Conservation (phyloP, 2,113 vertebrate species). For the Menura novaehollandiae region DNA sequence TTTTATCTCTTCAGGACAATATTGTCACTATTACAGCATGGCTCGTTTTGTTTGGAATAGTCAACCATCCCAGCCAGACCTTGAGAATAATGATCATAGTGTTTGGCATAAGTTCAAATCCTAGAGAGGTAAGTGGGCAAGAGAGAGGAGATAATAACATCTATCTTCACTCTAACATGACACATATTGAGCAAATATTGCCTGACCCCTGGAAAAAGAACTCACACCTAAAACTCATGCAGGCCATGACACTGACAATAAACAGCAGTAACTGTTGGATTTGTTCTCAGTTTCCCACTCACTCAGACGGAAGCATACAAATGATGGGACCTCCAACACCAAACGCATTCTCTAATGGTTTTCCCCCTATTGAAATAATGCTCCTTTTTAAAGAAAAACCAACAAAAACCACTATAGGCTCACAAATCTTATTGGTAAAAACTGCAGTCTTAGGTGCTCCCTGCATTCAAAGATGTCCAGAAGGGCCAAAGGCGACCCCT, state of each 20-base stretch:
- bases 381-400: no score
- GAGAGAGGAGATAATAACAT: not conserved
- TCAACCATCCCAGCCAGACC: not conserved
- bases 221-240: not conserved
- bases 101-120: not conserved
- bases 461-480: no score
- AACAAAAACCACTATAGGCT: no score
- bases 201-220: not conserved
- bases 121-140: not conserved
- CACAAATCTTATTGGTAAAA: no score
- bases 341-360: no score
- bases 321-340: no score
- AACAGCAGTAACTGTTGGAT: not conserved
- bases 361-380: no score
- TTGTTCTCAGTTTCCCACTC: not conserved
- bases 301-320: no score
- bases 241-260: not conserved
- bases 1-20: not conserved
- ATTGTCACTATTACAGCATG: not conserved
- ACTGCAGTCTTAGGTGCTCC: no score
- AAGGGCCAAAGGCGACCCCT: no score
- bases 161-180: not conserved
- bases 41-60: not conserved
- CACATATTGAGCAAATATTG: not conserved
- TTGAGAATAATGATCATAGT: not conserved